phyloP scores from a whole-genome alignment of 2,113 vertebrate genomes.

The Thalassoma bifasciatum region DNA sequence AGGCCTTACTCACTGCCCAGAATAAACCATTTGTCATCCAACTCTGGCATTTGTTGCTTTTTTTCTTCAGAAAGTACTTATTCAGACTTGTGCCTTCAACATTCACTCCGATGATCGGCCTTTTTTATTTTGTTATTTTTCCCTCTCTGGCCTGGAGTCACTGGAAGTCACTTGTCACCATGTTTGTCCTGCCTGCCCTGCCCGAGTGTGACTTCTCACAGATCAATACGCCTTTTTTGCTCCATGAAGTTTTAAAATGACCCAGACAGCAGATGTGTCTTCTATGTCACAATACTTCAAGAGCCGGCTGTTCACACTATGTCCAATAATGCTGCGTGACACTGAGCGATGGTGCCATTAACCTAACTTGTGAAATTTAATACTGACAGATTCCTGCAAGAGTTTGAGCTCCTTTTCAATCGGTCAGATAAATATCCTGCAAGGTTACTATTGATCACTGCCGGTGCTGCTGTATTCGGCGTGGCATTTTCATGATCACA shows the following conservation, averaged over 20 bases:
- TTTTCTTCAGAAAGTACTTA: neutral
- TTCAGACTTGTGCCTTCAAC: conserved; percentile 8
- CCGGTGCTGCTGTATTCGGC: conserved; percentile 29
- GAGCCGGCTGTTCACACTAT: conserved; percentile 16
- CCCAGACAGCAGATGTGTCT: conserved; percentile 57
- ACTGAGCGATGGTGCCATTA: conserved; percentile 43
- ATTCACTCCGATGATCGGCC: conserved; percentile 41
- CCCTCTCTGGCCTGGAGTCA: conserved; percentile 25
- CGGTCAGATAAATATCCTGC: conserved; percentile 25
- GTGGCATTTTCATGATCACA: conserved; percentile 61
- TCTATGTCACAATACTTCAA: conserved; percentile 38
- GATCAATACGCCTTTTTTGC: conserved; percentile 62
- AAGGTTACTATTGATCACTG: conserved; percentile 33
- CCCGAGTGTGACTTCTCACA: conserved; percentile 43
- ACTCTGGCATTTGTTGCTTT: conserved; percentile 4
- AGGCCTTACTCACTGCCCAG: neutral
- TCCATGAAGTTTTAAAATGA: conserved; percentile 58
- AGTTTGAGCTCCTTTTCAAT: conserved; percentile 7
- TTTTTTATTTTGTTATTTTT: conserved; percentile 27
- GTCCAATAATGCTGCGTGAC: conserved; percentile 37
- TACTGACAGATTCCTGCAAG: conserved; percentile 12
- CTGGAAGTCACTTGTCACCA: conserved; percentile 62
- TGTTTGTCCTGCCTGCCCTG: conserved; percentile 42
- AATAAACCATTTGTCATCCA: neutral
- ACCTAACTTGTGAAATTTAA: conserved; percentile 33